phyloP scores from a whole-genome alignment of 2,888 invertebrate species.

The Tholera decimalis region DNA sequence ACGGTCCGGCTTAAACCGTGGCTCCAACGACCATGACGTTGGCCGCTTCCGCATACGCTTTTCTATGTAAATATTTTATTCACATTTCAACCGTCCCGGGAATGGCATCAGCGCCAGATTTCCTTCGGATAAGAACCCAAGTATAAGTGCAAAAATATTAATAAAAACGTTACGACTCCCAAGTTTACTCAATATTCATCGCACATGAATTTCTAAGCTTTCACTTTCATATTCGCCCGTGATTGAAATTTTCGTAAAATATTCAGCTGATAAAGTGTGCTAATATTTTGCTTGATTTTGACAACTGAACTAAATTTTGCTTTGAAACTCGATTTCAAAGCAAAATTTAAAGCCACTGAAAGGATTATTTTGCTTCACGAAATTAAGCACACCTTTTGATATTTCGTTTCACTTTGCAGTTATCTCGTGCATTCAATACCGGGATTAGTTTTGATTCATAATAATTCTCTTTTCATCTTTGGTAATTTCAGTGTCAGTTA shows the following conservation, averaged over 20 bases:
- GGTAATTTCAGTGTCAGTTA: constrained; percentile 23
- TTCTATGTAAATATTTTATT: constrained; percentile 79
- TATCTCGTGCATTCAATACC: constrained; percentile 20
- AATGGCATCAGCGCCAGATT: constrained; percentile 72
- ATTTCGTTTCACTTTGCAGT: constrained; percentile 32
- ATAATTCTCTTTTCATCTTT: constrained; percentile 7
- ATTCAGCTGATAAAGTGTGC: constrained; percentile 27
- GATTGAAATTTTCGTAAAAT: constrained; percentile 43
- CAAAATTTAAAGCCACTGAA: constrained; percentile 35
- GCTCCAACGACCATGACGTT: constrained; percentile 24
- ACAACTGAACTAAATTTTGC: constrained; percentile 25
- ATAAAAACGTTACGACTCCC: constrained; percentile 61
- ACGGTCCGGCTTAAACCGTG: constrained; percentile 37
- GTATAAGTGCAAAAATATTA: constrained; percentile 69
- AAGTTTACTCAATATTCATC: constrained; percentile 65
- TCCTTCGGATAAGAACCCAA: constrained; percentile 55
- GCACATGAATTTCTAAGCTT: constrained; percentile 57
- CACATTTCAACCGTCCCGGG: constrained; percentile 60
- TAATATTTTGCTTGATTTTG: constrained; percentile 43
- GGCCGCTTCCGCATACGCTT: constrained; percentile 41
- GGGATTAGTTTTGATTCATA: not conserved
- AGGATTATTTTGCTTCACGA: constrained; percentile 38
- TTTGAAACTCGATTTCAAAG: no score
- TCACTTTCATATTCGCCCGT: constrained; percentile 20
- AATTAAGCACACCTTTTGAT: constrained; percentile 29